These are phyloP conservation scores for Eledona agricola DNA, from an alignment of 2,888 invertebrate genomes.

Conservation along the genomic window DNA sequence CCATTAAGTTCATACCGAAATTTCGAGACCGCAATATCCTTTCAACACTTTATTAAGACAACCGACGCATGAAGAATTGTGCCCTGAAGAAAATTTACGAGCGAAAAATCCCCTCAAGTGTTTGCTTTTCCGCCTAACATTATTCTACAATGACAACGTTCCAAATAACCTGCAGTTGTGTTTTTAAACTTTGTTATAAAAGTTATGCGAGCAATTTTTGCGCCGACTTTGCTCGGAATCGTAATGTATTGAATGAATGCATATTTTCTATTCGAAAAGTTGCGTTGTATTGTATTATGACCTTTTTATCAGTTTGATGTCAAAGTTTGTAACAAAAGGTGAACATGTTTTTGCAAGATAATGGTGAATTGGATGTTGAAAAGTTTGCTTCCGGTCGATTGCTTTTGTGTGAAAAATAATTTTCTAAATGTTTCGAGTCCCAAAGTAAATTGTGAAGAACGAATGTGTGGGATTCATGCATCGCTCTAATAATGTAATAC, in stretches of 20 bases:
- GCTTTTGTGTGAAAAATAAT: no score
- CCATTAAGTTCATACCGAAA: conserved; percentile 10
- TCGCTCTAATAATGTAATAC: no score
- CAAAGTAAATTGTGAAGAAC: no score
- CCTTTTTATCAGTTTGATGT: conserved; percentile 17
- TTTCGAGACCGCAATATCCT: conserved; percentile 7
- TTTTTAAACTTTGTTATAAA: conserved; percentile 7
- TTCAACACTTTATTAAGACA: conserved; percentile 9
- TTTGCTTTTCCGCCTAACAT: neutral
- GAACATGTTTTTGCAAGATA: no score
- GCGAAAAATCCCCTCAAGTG: conserved; percentile 2
- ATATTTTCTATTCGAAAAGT: conserved; percentile 12
- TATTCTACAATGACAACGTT: conserved; percentile 1
- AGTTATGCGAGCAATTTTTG: conserved; percentile 7
- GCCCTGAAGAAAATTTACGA: neutral
- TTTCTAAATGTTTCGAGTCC: no score
- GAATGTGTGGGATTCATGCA: no score
- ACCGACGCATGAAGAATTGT: neutral
- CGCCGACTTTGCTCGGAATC: conserved; percentile 9
- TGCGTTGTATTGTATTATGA: conserved; percentile 7
- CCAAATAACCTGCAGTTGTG: conserved; percentile 10
- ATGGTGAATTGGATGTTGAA: neutral
- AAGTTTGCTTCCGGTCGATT: no score
- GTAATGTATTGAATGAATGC: conserved; percentile 14
- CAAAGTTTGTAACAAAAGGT: conserved; percentile 15